phyloP scores from a whole-genome alignment of 1,140 invertebrate species.

The Laupala kohalensis region DNA sequence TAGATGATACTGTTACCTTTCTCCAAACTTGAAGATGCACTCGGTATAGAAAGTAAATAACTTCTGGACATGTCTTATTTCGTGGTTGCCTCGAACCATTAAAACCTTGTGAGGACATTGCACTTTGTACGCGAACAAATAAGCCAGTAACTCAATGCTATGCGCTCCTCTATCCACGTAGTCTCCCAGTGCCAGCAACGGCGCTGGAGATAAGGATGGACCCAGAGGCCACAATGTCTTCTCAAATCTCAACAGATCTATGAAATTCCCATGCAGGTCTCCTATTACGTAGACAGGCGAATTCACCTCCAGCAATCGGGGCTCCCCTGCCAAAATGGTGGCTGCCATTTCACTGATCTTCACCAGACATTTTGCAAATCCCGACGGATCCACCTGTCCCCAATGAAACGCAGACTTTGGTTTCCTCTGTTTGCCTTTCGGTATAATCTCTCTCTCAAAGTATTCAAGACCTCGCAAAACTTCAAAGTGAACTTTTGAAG shows the following conservation, averaged over 20 bases:
- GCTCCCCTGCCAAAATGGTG: slow-evolving; percentile 27
- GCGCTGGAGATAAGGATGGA: slow-evolving; percentile 39
- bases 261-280: slow-evolving; percentile 47
- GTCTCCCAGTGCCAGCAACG: slow-evolving; percentile 50
- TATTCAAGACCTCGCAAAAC: background rate
- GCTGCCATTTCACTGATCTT: slow-evolving; percentile 21
- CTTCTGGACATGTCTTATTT: slow-evolving; percentile 48
- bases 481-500: background rate
- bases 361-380: slow-evolving; percentile 17
- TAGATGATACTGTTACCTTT: too few species aligned
- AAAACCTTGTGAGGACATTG: slow-evolving; percentile 42
- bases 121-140: slow-evolving; percentile 51
- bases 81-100: slow-evolving; percentile 50
- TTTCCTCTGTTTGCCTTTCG: background rate
- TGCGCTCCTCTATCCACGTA: slow-evolving; percentile 49
- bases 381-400: background rate
- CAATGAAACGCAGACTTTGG: background rate
- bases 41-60: slow-evolving; percentile 54
- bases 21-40: slow-evolving; percentile 52
- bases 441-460: background rate
- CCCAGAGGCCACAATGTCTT: slow-evolving; percentile 44
- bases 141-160: slow-evolving; percentile 46
- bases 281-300: slow-evolving; percentile 42
- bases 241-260: slow-evolving; percentile 44
- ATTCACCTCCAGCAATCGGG: slow-evolving; percentile 32